A percentile compares a stretch with the other conserved stretches of the same genome.
Evolutionary conservation across 2,797 vertebrate genomes (phyloP).

Genomic region (Mergus octosetaceus): DNA sequence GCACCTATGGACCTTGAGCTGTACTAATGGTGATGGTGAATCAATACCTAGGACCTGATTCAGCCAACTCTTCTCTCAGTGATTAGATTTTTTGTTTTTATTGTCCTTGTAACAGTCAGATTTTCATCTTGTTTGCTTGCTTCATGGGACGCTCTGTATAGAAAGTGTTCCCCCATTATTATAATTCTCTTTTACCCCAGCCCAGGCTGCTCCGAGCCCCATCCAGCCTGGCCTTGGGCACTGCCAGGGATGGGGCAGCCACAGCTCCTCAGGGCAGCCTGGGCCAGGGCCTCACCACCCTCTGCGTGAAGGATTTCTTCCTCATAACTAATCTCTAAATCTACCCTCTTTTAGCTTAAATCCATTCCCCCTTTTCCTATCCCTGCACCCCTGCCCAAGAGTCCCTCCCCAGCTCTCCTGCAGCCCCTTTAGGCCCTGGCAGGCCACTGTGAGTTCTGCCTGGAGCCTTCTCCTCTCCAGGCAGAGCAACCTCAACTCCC

Average conservation of each 20-base stretch:
- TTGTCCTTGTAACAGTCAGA: not conserved
- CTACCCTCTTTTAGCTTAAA: too few species aligned
- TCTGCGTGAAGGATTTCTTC: not conserved
- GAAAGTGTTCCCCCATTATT: accelerated
- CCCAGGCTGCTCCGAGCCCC: not conserved
- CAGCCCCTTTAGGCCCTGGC: too few species aligned
- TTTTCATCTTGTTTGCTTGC: not conserved
- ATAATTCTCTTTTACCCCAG: not conserved
- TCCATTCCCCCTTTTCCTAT: too few species aligned
- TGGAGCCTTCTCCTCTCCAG: too few species aligned
- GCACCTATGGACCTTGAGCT: not conserved
- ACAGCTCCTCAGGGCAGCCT: not conserved
- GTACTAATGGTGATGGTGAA: not conserved
- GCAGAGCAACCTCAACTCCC: too few species aligned
- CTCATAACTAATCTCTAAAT: too few species aligned
- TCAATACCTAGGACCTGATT: not conserved
- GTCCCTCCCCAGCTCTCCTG: too few species aligned
- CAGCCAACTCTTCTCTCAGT: not conserved
- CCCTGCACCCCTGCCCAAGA: too few species aligned
- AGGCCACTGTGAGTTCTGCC: too few species aligned
- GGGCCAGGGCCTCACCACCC: not conserved
- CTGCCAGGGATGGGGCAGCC: not conserved
- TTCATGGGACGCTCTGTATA: not conserved
- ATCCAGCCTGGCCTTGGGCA: not conserved
- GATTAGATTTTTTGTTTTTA: not conserved